Conservation (phyloP, 2,888 invertebrate genomes). For the Drosophila crucigera region DNA sequence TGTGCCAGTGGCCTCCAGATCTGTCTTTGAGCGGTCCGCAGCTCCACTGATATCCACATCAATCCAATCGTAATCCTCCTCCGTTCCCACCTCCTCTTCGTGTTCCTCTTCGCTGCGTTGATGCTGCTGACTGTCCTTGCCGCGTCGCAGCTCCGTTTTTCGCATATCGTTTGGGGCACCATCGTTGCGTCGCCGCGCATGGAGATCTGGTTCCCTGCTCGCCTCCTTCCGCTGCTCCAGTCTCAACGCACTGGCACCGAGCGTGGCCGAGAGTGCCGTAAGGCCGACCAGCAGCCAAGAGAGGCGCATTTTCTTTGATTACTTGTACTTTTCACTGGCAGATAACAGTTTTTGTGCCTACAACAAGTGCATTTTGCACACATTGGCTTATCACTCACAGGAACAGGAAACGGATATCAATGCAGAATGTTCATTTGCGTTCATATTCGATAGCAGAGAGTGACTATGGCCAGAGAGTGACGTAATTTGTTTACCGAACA, state of each 20-base stretch:
- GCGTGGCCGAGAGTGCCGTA: conserved; percentile 22
- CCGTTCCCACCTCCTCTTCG: conserved; percentile 24
- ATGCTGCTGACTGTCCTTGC: conserved; percentile 28
- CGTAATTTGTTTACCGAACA: conserved; percentile 5
- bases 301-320: conserved; percentile 35
- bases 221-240: conserved; percentile 45
- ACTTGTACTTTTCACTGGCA: conserved; percentile 29
- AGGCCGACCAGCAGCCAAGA: conserved; percentile 35
- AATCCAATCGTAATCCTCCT: conserved; percentile 63
- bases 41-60: conserved; percentile 58
- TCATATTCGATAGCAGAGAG: conserved; percentile 10
- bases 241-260: conserved; percentile 44
- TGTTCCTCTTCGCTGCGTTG: conserved; percentile 51
- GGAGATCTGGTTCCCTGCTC: conserved; percentile 23
- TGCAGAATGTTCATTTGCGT: not conserved
- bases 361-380: conserved; percentile 46
- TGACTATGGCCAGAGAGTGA: conserved; percentile 3
- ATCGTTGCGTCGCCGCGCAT: conserved; percentile 23
- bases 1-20: conserved; percentile 24
- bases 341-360: conserved; percentile 37
- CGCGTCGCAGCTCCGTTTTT: not conserved
- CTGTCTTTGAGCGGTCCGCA: conserved; percentile 28
- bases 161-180: conserved; percentile 3
- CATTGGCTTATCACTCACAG: conserved; percentile 39
- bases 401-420: conserved; percentile 35